Percentiles rank a stretch among this genome's conserved stretches.
These are phyloP conservation scores for Chloroceryle aenea DNA, from an alignment of 2,113 vertebrate species.

Conservation along the genomic window DNA sequence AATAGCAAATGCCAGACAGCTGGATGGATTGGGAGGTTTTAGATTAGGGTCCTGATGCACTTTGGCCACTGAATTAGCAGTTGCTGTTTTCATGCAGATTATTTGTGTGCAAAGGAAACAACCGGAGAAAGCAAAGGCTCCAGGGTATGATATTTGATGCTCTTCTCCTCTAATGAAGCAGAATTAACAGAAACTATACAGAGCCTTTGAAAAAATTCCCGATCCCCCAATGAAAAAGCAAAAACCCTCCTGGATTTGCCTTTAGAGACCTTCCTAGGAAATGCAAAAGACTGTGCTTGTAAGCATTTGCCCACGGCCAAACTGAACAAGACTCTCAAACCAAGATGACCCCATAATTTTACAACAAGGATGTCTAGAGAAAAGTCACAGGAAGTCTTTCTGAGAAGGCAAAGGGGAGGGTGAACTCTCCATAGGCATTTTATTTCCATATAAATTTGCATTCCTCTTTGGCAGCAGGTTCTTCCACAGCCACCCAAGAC, in stretches of 20 bases:
- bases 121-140: constrained; percentile 69
- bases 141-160: background rate
- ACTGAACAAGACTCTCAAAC: background rate
- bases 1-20: constrained; percentile 90
- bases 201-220: background rate
- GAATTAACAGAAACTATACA: constrained; percentile 25
- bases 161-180: constrained; percentile 4
- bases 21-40: constrained; percentile 83
- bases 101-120: constrained; percentile 75
- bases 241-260: background rate
- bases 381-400: background rate
- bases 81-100: constrained; percentile 72
- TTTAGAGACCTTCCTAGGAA: background rate
- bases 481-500: background rate
- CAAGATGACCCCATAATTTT: background rate
- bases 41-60: constrained; percentile 79
- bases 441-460: background rate
- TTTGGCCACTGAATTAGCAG: constrained; percentile 84
- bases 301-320: background rate
- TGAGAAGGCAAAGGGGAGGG: background rate
- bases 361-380: background rate
- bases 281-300: background rate
- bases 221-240: background rate
- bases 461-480: background rate
- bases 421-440: background rate